phyloP scores from a whole-genome alignment of 2,797 vertebrate genomes.

The Dipus sagitta region DNA sequence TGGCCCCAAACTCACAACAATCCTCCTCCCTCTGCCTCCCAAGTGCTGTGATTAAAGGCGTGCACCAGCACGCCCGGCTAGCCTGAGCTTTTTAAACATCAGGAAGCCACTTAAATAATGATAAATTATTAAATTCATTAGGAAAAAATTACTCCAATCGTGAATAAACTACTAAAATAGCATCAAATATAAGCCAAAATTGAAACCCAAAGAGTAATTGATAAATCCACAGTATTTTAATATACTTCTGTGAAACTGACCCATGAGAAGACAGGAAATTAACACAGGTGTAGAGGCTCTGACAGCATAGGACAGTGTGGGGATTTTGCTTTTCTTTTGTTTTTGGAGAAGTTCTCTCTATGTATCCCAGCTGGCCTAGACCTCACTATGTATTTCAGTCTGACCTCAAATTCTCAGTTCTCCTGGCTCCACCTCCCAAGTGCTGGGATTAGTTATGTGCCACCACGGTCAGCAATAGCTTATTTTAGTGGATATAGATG shows the following conservation, averaged over 20 bases:
- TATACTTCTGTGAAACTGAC: constrained; percentile 26
- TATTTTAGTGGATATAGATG: neutral
- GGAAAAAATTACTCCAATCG: constrained; percentile 20
- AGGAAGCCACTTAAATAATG: neutral
- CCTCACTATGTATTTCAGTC: neutral
- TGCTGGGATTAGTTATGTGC: neutral
- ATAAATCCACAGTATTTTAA: constrained; percentile 38
- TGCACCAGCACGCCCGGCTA: too few relatives aligned
- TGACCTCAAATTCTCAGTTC: neutral
- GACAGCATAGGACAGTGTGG: neutral
- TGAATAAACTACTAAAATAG: neutral
- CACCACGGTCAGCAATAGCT: neutral
- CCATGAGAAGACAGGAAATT: constrained; percentile 32
- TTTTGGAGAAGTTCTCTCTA: neutral
- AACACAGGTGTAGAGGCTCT: constrained; percentile 12
- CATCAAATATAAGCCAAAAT: constrained; percentile 27
- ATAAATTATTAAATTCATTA: constrained; percentile 20
- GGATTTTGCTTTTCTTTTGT: neutral
- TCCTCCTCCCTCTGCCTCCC: too few relatives aligned
- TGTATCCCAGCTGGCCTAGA: neutral
- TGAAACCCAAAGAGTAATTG: constrained; percentile 17
- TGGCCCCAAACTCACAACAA: too few relatives aligned
- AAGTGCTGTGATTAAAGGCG: too few relatives aligned
- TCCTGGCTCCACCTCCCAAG: neutral
- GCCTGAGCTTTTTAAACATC: constrained; percentile 57